Evolutionary conservation across 2,113 vertebrate genomes (phyloP).

Genomic region (Silurus glanis): DNA sequence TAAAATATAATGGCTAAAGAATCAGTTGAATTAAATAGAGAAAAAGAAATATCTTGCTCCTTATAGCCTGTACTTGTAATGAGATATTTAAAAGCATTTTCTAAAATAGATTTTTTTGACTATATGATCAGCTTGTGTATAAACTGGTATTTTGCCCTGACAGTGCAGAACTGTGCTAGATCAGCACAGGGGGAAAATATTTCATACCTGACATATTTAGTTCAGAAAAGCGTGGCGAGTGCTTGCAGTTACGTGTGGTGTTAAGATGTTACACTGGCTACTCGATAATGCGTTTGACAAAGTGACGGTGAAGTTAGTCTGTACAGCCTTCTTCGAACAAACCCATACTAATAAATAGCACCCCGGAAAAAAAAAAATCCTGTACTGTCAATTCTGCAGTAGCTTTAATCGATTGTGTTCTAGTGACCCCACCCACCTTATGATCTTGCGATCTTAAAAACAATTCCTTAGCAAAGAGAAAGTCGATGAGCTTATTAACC

Average conservation of each 20-base stretch:
- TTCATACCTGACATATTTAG: slow-evolving; percentile 49
- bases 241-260: slow-evolving; percentile 55
- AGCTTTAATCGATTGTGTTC: slow-evolving; percentile 41
- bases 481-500: slow-evolving; percentile 28
- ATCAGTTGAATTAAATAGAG: slow-evolving; percentile 49
- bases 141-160: slow-evolving; percentile 57
- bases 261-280: slow-evolving; percentile 48
- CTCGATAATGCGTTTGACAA: background rate
- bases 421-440: background rate
- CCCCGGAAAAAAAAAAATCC: background rate
- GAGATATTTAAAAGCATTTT: slow-evolving; percentile 64
- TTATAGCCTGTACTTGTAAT: slow-evolving; percentile 60
- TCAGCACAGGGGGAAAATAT: slow-evolving; percentile 47
- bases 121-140: slow-evolving; percentile 60
- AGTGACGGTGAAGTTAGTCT: slow-evolving; percentile 12
- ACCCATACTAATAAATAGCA: slow-evolving; percentile 43
- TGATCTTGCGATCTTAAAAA: background rate
- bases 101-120: slow-evolving; percentile 73
- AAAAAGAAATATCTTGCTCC: slow-evolving; percentile 50
- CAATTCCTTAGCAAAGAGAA: slow-evolving; percentile 15
- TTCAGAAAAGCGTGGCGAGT: slow-evolving; percentile 53
- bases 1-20: slow-evolving; percentile 18
- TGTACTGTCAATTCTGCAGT: background rate
- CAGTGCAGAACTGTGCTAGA: slow-evolving; percentile 64
- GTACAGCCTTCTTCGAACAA: slow-evolving; percentile 19